Evolutionary conservation across 2,113 vertebrate species (phyloP).

Genomic region (Athene cunicularia): DNA sequence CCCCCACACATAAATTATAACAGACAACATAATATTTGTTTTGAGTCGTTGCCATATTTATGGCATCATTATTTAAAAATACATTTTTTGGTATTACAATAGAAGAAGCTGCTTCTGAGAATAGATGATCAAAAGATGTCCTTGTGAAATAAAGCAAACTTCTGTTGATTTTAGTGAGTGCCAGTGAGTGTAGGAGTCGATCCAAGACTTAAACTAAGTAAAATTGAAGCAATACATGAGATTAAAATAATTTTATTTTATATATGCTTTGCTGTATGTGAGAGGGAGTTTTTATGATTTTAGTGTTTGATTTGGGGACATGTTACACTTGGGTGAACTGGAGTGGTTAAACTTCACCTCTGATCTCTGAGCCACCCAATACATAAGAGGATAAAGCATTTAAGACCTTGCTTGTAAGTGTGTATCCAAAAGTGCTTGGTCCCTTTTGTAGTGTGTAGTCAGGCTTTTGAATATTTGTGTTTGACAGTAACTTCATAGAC

Average conservation of each 20-base stretch:
- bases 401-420: background rate
- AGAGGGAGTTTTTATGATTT: background rate
- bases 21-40: background rate
- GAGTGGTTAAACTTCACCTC: constrained; percentile 10
- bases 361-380: background rate
- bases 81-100: background rate
- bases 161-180: background rate
- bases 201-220: background rate
- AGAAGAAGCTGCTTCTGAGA: background rate
- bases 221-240: background rate
- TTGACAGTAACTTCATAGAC: background rate
- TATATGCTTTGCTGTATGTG: background rate
- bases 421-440: background rate
- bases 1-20: background rate
- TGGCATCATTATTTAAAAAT: background rate
- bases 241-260: background rate
- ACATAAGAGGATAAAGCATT: background rate
- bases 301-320: background rate
- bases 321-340: background rate
- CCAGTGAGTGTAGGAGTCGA: background rate
- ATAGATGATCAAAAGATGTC: background rate
- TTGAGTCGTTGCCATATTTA: background rate
- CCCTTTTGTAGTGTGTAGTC: background rate
- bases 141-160: background rate
- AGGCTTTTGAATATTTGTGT: background rate